These are phyloP conservation scores for Colletes collaris DNA, from an alignment of 2,888 invertebrate species.

Conservation along the genomic window DNA sequence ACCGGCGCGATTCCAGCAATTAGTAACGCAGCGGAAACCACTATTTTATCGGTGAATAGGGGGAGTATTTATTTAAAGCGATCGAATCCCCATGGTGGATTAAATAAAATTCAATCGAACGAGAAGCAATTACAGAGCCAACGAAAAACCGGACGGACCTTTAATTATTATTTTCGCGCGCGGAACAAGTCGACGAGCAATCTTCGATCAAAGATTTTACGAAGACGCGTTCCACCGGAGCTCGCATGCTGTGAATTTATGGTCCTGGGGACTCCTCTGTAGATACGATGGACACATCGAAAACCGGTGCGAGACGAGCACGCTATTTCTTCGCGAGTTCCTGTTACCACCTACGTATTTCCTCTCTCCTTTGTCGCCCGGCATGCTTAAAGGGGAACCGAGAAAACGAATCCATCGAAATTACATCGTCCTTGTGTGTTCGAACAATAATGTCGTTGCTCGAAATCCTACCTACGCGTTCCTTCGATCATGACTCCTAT, in stretches of 20 bases:
- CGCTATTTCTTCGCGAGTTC: constrained; percentile 62
- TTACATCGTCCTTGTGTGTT: constrained; percentile 61
- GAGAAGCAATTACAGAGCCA: constrained; percentile 39
- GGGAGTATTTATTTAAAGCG: not conserved
- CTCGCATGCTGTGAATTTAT: constrained; percentile 76
- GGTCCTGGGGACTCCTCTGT: constrained; percentile 49
- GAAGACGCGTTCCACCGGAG: constrained; percentile 65
- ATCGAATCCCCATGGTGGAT: constrained; percentile 2
- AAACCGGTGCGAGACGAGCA: constrained; percentile 25
- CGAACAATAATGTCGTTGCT: constrained; percentile 54
- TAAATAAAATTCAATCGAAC: constrained; percentile 35
- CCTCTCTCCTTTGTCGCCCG: constrained; percentile 42
- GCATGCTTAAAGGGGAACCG: constrained; percentile 39
- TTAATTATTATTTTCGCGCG: constrained; percentile 65
- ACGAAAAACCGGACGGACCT: constrained; percentile 10
- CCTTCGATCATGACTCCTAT: not conserved
- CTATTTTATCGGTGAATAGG: no score
- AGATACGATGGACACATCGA: constrained; percentile 54
- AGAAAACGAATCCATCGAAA: constrained; percentile 67
- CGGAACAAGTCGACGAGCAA: constrained; percentile 49
- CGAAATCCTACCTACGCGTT: constrained; percentile 56
- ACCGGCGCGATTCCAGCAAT: not conserved
- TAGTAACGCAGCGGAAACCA: not conserved
- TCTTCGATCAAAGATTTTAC: constrained; percentile 73
- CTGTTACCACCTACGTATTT: constrained; percentile 70